Conservation (phyloP, 2,113 vertebrate species). For the Cranoglanis bouderius region DNA sequence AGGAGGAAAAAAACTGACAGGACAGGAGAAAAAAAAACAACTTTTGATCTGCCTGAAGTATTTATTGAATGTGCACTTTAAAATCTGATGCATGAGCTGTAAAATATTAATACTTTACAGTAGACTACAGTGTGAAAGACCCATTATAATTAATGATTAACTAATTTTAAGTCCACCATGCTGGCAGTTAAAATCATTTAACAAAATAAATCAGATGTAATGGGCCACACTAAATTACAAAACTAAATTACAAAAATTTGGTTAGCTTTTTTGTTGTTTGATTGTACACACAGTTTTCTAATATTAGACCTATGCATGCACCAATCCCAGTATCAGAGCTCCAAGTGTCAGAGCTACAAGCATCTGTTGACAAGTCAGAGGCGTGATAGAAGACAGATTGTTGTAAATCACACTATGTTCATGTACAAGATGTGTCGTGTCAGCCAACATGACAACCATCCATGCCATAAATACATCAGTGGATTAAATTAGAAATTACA, state of each 20-base stretch:
- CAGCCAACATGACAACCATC: background rate
- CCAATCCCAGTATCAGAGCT: background rate
- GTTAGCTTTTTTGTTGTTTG: background rate
- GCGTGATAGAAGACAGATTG: too few relatives aligned
- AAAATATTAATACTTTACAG: constrained; percentile 71
- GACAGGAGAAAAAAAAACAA: background rate
- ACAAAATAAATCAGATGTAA: constrained; percentile 51
- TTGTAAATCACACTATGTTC: too few relatives aligned
- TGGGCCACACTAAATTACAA: background rate
- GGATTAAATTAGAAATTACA: background rate
- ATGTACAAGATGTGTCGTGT: background rate
- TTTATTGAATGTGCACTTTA: constrained; percentile 64
- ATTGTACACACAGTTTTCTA: background rate
- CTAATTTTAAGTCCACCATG: constrained; percentile 64
- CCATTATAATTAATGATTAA: constrained; percentile 70
- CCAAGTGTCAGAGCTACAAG: background rate
- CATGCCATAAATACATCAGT: constrained; percentile 3
- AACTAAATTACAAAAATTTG: background rate
- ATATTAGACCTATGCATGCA: background rate
- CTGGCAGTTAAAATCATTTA: constrained; percentile 58
- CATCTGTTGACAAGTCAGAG: background rate
- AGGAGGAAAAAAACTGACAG: constrained; percentile 35
- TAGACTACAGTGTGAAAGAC: constrained; percentile 59
- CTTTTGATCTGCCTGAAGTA: constrained; percentile 21
- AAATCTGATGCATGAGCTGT: constrained; percentile 63